Conservation (phyloP, 2,888 invertebrate species). For the Amblyteles armatorius region DNA sequence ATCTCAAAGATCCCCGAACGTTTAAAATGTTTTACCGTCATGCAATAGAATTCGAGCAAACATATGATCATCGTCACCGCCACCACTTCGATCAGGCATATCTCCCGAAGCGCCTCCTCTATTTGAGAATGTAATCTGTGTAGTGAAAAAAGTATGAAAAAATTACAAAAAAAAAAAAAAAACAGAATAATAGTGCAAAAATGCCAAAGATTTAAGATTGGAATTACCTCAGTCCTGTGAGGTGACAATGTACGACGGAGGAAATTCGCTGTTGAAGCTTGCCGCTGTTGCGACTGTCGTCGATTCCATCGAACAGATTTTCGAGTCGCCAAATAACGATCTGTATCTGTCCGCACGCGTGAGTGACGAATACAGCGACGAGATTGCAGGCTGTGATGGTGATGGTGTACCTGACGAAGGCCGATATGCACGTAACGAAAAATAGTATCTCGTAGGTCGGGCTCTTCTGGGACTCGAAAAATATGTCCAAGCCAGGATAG, state of each 20-base stretch:
- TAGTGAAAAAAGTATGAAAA: neutral
- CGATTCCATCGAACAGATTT: conserved; percentile 53
- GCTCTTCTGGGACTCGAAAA: conserved; percentile 60
- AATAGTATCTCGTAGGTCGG: conserved; percentile 72
- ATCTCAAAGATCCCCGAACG: neutral
- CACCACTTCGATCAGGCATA: conserved; percentile 18
- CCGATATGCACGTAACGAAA: conserved; percentile 60
- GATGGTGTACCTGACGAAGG: conserved; percentile 63
- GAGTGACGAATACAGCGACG: conserved; percentile 70
- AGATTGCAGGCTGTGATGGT: conserved; percentile 67
- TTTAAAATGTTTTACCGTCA: conserved; percentile 3
- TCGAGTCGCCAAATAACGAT: conserved; percentile 66
- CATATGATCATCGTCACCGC: conserved; percentile 3
- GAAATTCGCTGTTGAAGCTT: conserved; percentile 20
- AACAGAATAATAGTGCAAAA: too few relatives aligned
- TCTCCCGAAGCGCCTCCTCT: neutral
- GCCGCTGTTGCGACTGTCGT: neutral
- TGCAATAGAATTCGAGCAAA: conserved; percentile 9
- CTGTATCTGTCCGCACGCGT: conserved; percentile 71
- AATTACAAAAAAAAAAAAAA: neutral
- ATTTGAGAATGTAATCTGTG: conserved; percentile 2
- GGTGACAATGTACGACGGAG: conserved; percentile 22
- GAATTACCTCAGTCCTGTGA: conserved; percentile 35
- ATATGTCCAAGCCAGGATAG: conserved; percentile 59
- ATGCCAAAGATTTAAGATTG: neutral